These are phyloP conservation scores for Callyntrura guangdongensis DNA, from an alignment of 2,888 invertebrate genomes.

Conservation along the genomic window DNA sequence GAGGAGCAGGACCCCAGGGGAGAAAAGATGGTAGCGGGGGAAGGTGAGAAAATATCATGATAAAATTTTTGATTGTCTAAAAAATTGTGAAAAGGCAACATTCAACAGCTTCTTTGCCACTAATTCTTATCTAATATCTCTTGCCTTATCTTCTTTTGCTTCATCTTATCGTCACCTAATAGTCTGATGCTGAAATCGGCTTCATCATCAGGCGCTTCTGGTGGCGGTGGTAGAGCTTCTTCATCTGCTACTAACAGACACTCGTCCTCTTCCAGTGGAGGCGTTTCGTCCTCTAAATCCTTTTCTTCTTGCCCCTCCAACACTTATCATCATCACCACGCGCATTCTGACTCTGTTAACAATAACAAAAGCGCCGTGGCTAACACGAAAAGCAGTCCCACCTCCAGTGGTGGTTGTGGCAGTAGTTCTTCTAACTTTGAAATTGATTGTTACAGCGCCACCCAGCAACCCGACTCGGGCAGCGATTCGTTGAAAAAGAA, in stretches of 20 bases:
- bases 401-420: slow-evolving; percentile 4
- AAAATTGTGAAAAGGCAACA: background rate
- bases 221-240: background rate
- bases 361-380: background rate
- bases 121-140: background rate
- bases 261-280: background rate
- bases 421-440: slow-evolving; percentile 67
- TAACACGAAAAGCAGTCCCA: background rate
- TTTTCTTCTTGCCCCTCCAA: slow-evolving; percentile 52
- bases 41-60: slow-evolving; percentile 23
- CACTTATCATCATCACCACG: slow-evolving; percentile 67
- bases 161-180: background rate
- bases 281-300: background rate
- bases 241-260: background rate
- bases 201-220: background rate
- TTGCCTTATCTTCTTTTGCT: slow-evolving; percentile 5
- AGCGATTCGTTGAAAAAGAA: slow-evolving; percentile 70
- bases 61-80: no score
- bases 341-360: slow-evolving; percentile 9
- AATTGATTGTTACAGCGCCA: slow-evolving; percentile 74
- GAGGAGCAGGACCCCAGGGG: background rate
- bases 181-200: slow-evolving; percentile 12
- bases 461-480: slow-evolving; percentile 47
- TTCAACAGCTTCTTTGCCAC: background rate
- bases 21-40: slow-evolving; percentile 76